A percentile compares a stretch with the other conserved stretches of the same genome.
Evolutionary conservation across 2,888 invertebrate species (phyloP).

Genomic region (Ypsolopha sequella): DNA sequence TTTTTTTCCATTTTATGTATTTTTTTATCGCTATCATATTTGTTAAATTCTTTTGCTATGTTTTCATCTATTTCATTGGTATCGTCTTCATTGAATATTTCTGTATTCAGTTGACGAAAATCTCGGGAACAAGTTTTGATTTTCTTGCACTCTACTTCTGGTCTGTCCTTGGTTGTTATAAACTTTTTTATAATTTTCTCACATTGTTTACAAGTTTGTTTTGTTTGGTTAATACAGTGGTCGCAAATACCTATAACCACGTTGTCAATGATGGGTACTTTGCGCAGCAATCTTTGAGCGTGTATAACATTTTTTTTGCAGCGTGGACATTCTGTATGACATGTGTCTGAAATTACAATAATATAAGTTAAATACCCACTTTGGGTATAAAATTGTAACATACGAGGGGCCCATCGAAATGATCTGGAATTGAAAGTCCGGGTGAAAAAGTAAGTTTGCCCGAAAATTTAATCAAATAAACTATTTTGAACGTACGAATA

Average conservation of each 20-base stretch:
- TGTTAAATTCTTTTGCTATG: not conserved
- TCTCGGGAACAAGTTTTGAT: too few relatives aligned
- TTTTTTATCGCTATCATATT: not conserved
- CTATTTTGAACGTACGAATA: too few relatives aligned
- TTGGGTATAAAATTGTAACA: too few relatives aligned
- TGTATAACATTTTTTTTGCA: slow-evolving; percentile 32
- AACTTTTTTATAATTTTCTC: not conserved
- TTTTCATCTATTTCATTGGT: not conserved
- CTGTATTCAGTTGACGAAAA: too few relatives aligned
- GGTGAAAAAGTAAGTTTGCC: too few relatives aligned
- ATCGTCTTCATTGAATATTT: not conserved
- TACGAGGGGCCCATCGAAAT: too few relatives aligned
- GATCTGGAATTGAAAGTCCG: too few relatives aligned
- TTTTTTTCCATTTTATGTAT: not conserved
- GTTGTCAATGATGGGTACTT: slow-evolving; percentile 21
- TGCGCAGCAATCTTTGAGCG: slow-evolving; percentile 25
- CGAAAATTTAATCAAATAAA: too few relatives aligned
- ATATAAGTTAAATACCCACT: not conserved
- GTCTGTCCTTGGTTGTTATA: too few relatives aligned
- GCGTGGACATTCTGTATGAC: slow-evolving; percentile 30
- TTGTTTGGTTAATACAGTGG: slow-evolving; percentile 24
- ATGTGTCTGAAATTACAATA: slow-evolving; percentile 27
- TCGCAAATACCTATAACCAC: slow-evolving; percentile 34
- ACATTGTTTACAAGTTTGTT: slow-evolving; percentile 29
- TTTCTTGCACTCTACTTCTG: too few relatives aligned